Base-by-base conservation (phyloP, 2,113 vertebrate genomes). In the Gavialis gangeticus region DNA sequence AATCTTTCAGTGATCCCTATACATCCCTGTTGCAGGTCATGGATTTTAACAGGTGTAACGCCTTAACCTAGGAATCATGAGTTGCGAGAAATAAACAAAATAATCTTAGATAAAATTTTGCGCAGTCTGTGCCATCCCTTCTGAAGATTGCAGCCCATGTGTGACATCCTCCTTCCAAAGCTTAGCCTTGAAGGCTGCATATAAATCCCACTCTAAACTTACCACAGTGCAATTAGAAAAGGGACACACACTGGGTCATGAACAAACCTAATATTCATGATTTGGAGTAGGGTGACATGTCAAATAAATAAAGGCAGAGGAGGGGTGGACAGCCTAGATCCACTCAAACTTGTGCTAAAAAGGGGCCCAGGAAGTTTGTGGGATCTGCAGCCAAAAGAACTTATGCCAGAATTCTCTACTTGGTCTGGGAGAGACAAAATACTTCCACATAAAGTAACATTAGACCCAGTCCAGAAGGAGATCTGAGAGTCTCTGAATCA, bases 91-190 rank as follows among this genome's bases (percentile, higher is more conserved):
- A 46, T 46, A 46, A 10, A 34, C n/a, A 67, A 18, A 10, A 67
- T 30, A 15, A 5, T 67, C n/a, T 30, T 67, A 18, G 4, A 10
- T 67, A 67, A 67, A 67, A 30, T 10, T 34, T 46, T 46, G 17
- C 88, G 30, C 56, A 93, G 54, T 24, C 79, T 90, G 16, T 91
- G 75, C 58, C 66, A 94, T 94, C 95, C 93, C 96, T 83, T 12
- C 73, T 77, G 71, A 92, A 94, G 93, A 0, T 0, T 87, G 76
- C 94, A 87, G 63, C 79, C 95, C 54, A 66, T 58, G 76, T 94
- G 93, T 94, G 90, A 95, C 96, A 95, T 96, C 88, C 93, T 93
- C 62, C 91, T 94, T 79, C 85, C 91, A 79, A 77, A 91, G 77
- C 76, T 95, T 82, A 81, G 37, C 88, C 94, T 95, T 93, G 91